Evolutionary conservation across 1,140 invertebrate genomes (phyloP).

Genomic region (Bombus confusus): DNA sequence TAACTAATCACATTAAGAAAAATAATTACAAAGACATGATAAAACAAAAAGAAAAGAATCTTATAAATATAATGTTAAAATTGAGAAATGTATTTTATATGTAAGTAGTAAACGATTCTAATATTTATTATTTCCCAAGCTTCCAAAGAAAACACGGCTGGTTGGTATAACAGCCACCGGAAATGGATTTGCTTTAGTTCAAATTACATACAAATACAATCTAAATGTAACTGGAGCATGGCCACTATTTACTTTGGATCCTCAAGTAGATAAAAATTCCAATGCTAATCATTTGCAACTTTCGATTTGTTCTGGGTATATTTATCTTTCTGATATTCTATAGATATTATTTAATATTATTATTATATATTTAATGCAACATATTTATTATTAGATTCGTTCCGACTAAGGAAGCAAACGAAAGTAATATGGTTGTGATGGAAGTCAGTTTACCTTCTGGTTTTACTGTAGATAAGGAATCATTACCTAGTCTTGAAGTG

Average conservation of each 20-base stretch:
- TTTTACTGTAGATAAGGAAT: slow-evolving; percentile 91
- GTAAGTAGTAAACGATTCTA: not conserved
- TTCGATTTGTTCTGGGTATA: slow-evolving; percentile 91
- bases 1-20: not conserved
- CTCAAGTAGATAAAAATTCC: slow-evolving; percentile 93
- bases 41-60: not conserved
- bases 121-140: slow-evolving; percentile 72
- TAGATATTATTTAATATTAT: not conserved
- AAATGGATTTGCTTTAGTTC: slow-evolving; percentile 91
- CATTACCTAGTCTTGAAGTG: slow-evolving; percentile 87
- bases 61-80: not conserved
- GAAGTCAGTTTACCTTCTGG: slow-evolving; percentile 93
- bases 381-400: slow-evolving; percentile 83
- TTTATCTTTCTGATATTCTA: not conserved
- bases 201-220: slow-evolving; percentile 92
- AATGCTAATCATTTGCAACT: slow-evolving; percentile 92
- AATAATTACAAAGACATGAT: not conserved
- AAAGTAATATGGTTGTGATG: slow-evolving; percentile 95
- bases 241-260: slow-evolving; percentile 94
- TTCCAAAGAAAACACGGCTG: slow-evolving; percentile 83
- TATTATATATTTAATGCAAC: not conserved
- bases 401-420: slow-evolving; percentile 82
- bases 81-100: not conserved
- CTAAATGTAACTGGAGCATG: slow-evolving; percentile 94
- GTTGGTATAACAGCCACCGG: slow-evolving; percentile 89